Evolutionary conservation across 2,888 invertebrate species (phyloP).

Genomic region (Hypselothyrea guttata): DNA sequence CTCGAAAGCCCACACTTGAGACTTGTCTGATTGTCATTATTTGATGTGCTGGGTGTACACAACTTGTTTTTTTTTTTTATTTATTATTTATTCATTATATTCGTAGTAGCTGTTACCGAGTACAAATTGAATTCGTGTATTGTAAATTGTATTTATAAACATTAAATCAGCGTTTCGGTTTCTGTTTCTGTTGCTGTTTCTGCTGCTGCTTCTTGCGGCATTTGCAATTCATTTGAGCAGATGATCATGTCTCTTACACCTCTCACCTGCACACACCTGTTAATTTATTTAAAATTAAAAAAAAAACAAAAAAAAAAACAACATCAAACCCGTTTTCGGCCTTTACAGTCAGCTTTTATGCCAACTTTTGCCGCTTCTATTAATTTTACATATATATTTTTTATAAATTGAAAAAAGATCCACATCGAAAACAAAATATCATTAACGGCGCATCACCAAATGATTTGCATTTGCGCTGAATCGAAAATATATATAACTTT

Average conservation of each 20-base stretch:
- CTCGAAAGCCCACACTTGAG: slow-evolving; percentile 25
- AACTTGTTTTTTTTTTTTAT: slow-evolving; percentile 29
- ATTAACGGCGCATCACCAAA: slow-evolving; percentile 41
- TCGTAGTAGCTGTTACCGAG: too few relatives aligned
- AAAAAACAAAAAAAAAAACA: too few relatives aligned
- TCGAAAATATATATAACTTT: slow-evolving; percentile 37
- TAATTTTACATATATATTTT: slow-evolving; percentile 11
- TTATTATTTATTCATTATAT: too few relatives aligned
- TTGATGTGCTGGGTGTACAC: slow-evolving; percentile 15
- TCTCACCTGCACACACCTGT: slow-evolving; percentile 33
- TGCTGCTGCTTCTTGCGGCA: background rate
- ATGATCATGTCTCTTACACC: slow-evolving; percentile 9
- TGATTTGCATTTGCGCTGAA: slow-evolving; percentile 36
- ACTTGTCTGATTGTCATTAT: slow-evolving; percentile 20
- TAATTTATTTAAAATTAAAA: slow-evolving; percentile 53
- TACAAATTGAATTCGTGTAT: slow-evolving; percentile 40
- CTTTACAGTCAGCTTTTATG: slow-evolving; percentile 20
- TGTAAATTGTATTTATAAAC: slow-evolving; percentile 63
- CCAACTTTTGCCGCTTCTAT: slow-evolving; percentile 18
- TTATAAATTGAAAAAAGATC: slow-evolving; percentile 12
- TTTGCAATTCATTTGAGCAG: slow-evolving; percentile 9
- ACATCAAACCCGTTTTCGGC: slow-evolving; percentile 42
- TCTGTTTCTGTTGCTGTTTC: slow-evolving; percentile 8
- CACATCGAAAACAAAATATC: slow-evolving; percentile 18
- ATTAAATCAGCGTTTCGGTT: slow-evolving; percentile 45